Conservation (phyloP, 2,113 vertebrate genomes). For the Spheniscus mendiculus region DNA sequence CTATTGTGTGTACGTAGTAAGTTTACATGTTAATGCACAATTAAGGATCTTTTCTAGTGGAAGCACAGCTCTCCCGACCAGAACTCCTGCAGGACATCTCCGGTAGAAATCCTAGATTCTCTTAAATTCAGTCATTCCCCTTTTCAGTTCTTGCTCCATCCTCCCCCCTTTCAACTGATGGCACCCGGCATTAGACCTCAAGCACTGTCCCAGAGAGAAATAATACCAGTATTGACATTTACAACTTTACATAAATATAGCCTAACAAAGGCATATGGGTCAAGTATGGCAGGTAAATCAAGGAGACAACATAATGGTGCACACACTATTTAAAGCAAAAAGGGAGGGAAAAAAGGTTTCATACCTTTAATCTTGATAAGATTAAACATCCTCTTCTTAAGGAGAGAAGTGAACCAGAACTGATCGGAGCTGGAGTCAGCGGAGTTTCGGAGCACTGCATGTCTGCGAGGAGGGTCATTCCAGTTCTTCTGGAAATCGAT, state of each 20-base stretch:
- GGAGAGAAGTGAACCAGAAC: slow-evolving; percentile 55
- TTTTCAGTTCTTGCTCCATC: not conserved
- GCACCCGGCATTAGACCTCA: not conserved
- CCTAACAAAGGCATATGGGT: not conserved
- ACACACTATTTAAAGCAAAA: not conserved
- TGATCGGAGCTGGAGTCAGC: not conserved
- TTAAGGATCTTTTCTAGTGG: not conserved
- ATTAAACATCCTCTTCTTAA: slow-evolving; percentile 48
- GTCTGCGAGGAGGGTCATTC: slow-evolving; percentile 36
- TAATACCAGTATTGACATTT: not conserved
- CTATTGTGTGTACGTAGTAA: not conserved
- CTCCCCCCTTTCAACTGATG: not conserved
- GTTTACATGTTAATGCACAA: not conserved
- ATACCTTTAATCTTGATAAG: not conserved
- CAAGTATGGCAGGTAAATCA: not conserved
- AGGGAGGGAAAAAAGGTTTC: not conserved
- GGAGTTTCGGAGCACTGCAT: not conserved
- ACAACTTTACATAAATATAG: not conserved
- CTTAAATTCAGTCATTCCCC: not conserved
- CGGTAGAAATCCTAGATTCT: not conserved
- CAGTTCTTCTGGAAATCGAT: slow-evolving; percentile 64
- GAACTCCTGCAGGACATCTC: not conserved
- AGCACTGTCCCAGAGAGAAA: not conserved
- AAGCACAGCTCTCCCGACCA: not conserved
- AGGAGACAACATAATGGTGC: not conserved